Evolutionary conservation across 2,113 vertebrate species (phyloP), one percentile per base, ranked within the genome.

Genomic region (Nycticebus coucang): DNA sequence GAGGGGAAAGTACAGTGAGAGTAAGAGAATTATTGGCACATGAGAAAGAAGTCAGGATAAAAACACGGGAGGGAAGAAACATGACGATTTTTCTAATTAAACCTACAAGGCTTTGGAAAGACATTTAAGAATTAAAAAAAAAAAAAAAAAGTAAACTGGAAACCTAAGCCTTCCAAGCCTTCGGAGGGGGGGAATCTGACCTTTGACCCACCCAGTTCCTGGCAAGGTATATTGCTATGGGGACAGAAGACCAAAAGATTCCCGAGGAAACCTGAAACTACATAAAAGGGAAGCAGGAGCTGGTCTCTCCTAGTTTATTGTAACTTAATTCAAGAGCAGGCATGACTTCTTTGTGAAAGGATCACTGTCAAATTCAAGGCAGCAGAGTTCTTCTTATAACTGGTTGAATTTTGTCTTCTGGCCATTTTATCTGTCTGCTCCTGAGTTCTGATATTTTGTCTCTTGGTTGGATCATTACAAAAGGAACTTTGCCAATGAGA

Each of bases 271-370:
- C 41, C 74, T 79, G 91, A 97, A 85, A 82, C 77, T 3, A 92
- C 93, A 78, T 96, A 2, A 97, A 96, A 96, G 96, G 50, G 50
- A 75, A 35, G 33, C 10, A 66, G 92, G 69, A 77, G 60, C 71
- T 0, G 21, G 53, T n/a, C 66, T 50, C 82, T 77, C 75, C 37
- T 35, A 3, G 37, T 37, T 83, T 22, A 66, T 69, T 83, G 94
- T 96, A 96, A 98, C 87, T 87, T 87, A 96, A 97, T 72, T 93
- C 97, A 92, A 87, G 91, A 92, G 64, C 72, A 68, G 37, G 78
- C 66, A 89, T 96, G 55, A 35, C 17, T 13, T 88, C 82, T 95
- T 82, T 78, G 88, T 96, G 83, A 89, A 93, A 81, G 75, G 95
- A 91, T 94, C 83, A 13, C 72, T 62, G 87, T 87, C 74, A 35